Base-by-base conservation (phyloP, 2,797 vertebrate species). In the Petrocephalus sullivani region DNA sequence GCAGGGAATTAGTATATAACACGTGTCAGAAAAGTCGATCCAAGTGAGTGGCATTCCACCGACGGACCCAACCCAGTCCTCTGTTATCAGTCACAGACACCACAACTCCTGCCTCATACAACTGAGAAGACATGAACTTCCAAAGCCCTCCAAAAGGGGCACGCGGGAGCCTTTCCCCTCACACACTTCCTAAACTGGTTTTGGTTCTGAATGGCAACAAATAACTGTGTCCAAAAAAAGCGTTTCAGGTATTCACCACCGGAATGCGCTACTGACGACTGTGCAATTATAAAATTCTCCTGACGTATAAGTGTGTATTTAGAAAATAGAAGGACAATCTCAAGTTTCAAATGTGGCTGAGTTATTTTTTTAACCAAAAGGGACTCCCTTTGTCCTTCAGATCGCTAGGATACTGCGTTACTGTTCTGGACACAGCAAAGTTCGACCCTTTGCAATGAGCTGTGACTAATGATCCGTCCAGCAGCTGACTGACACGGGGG, bases 31-130 rank as follows among this genome's bases (percentile, higher is more conserved):
- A 9, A 56, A 21, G 60, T 67, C 33, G 14, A 84, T 53, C 23
- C 46, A 60, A 46, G 53, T 19, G 87, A 89, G 83, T 84, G 3
- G 23, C 85, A 64, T 87, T 89, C 71, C 78, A 37, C 41, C 2
- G 56, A n/a, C 21, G 1, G 53, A 87, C 33, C 86, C 86, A 75
- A 41, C 78, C 58, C 64, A 87, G 23, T 67, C 16, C 84, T 28
- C 21, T 33, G 57, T 78, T 41, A 88, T 83, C 75, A 7, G 37
- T 28, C 21, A 14, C 2, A 49, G 41, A 12, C 10, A n/a, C 21
- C 16, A 2, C 4, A 49, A 41, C 53, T 53, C n/a, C n/a, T 49
- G 3, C 19, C 49, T 83, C 21, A 21, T 21, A 46, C 12, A 14
- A 49, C 37, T 16, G n/a, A 49, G 28, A 60, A 5, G 49, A 5